Evolutionary conservation across 2,888 invertebrate species (phyloP).

Genomic region (Agonum fuliginosum): DNA sequence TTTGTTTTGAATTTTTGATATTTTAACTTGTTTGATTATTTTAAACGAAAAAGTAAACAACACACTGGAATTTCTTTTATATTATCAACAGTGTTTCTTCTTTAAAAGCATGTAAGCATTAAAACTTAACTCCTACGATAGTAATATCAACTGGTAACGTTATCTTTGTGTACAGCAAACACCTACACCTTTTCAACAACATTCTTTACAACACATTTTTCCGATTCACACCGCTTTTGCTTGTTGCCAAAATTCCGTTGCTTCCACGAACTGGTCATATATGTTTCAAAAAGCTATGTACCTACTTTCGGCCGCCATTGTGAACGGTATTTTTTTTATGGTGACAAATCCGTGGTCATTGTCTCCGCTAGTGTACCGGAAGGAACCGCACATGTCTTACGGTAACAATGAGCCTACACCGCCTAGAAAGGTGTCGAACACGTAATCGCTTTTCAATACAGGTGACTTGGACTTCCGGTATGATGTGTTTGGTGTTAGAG

Average conservation of each 20-base stretch:
- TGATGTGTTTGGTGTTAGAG: background rate
- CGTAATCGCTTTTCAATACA: slow-evolving; percentile 47
- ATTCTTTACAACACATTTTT: background rate
- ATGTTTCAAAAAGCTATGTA: slow-evolving; percentile 6
- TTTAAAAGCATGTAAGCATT: background rate
- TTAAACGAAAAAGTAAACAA: too few species aligned
- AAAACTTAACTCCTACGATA: background rate
- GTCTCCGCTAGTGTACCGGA: slow-evolving; percentile 42
- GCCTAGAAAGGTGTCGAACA: slow-evolving; percentile 31
- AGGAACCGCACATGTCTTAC: slow-evolving; percentile 45
- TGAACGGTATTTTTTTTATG: slow-evolving; percentile 43
- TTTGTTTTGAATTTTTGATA: too few species aligned
- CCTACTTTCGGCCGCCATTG: slow-evolving; percentile 28
- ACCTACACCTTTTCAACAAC: too few species aligned
- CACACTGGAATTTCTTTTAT: too few species aligned
- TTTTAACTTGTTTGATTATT: too few species aligned
- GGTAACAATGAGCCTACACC: slow-evolving; percentile 19
- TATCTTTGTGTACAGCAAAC: background rate
- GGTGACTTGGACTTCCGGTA: slow-evolving; percentile 30
- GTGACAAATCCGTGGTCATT: slow-evolving; percentile 39
- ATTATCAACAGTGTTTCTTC: too few species aligned
- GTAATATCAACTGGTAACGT: background rate
- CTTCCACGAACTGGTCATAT: slow-evolving; percentile 10
- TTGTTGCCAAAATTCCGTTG: background rate
- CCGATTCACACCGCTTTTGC: too few species aligned